Conservation (phyloP, 2,113 vertebrate species). For the Parotia lawesii region DNA sequence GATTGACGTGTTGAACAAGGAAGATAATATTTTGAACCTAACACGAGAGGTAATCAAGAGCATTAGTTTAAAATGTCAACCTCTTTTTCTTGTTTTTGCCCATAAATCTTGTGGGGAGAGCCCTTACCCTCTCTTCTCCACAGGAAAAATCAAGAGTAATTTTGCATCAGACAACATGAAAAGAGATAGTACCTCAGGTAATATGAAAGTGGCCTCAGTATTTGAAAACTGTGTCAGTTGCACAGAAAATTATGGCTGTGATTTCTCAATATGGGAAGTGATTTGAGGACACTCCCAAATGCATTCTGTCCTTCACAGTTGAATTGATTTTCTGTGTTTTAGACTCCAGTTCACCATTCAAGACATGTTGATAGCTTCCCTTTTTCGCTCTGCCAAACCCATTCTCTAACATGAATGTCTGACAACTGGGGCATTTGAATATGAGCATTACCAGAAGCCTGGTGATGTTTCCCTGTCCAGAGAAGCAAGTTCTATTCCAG, state of each 20-base stretch:
- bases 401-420: background rate
- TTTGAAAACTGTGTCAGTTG: background rate
- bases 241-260: background rate
- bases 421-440: background rate
- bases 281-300: background rate
- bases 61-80: slow-evolving; percentile 11
- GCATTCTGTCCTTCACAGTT: background rate
- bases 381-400: background rate
- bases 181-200: background rate
- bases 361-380: background rate
- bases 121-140: background rate
- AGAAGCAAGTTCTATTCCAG: background rate
- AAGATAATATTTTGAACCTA: slow-evolving; percentile 24
- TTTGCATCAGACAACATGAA: background rate
- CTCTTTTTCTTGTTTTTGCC: background rate
- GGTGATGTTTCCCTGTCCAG: background rate
- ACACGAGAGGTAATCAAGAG: background rate
- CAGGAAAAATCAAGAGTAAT: background rate
- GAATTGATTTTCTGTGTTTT: background rate
- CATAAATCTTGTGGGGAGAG: background rate
- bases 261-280: background rate
- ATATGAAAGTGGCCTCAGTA: background rate
- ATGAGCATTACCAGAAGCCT: background rate
- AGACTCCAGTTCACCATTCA: background rate
- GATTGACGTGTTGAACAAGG: slow-evolving; percentile 3